Conservation (phyloP, 2,113 vertebrate genomes). For the Etia nguti region DNA sequence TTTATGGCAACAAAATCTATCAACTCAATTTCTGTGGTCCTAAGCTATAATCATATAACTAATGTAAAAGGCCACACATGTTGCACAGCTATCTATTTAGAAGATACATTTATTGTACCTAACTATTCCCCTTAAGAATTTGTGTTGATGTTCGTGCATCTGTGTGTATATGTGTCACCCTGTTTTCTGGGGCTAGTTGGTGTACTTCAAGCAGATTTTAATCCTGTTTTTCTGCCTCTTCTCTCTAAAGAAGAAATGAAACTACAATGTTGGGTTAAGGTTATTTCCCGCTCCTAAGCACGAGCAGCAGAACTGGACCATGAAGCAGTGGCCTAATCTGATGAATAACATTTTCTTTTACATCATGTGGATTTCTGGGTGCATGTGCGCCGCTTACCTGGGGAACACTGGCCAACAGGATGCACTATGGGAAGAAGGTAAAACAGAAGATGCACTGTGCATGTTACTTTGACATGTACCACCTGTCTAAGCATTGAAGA, state of each 20-base stretch:
- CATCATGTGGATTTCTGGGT: neutral
- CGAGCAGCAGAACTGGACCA: neutral
- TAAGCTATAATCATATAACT: slow-evolving; percentile 50
- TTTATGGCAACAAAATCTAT: slow-evolving; percentile 36
- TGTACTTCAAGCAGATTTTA: neutral
- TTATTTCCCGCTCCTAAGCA: neutral
- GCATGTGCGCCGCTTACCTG: neutral
- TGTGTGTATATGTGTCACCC: neutral
- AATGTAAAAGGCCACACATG: slow-evolving; percentile 39
- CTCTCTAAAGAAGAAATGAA: neutral
- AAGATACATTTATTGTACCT: neutral
- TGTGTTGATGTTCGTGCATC: neutral
- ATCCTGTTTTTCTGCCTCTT: neutral
- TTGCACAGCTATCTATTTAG: neutral
- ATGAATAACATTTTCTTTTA: neutral
- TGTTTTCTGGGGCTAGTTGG: neutral
- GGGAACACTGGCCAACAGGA: neutral
- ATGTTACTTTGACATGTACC: neutral
- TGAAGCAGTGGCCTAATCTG: neutral
- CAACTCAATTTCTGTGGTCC: slow-evolving; percentile 25
- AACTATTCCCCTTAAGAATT: neutral
- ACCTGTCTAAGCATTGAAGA: neutral
- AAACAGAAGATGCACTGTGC: neutral
- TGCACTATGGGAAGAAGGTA: neutral
- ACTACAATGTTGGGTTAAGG: neutral